A percentile compares a stretch with the other conserved stretches of the same genome.
phyloP scores from a whole-genome alignment of 2,888 invertebrate genomes.

The Griposia aprilina region DNA sequence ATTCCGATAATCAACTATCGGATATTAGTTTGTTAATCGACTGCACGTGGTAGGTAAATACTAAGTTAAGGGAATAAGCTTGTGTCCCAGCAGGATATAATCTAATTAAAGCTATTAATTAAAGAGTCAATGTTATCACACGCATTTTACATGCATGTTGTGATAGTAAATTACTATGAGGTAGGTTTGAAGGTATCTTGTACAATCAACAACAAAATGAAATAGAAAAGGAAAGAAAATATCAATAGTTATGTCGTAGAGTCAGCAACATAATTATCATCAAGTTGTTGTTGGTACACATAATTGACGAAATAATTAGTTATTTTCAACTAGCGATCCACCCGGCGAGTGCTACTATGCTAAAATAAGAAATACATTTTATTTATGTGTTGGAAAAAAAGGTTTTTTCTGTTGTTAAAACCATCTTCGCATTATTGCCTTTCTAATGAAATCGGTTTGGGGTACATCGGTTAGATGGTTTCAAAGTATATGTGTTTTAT shows the following conservation, averaged over 20 bases:
- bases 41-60: not conserved
- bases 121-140: slow-evolving; percentile 28
- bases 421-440: too few relatives aligned
- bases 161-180: not conserved
- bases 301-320: not conserved
- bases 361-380: too few relatives aligned
- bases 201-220: not conserved
- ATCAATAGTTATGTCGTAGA: not conserved
- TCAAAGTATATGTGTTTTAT: too few relatives aligned
- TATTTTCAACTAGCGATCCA: not conserved
- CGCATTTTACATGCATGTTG: slow-evolving; percentile 16
- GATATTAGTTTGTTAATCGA: slow-evolving; percentile 1
- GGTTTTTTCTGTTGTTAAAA: too few relatives aligned
- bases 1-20: not conserved
- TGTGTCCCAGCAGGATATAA: slow-evolving; percentile 36
- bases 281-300: not conserved
- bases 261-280: not conserved
- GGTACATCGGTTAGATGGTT: too few relatives aligned
- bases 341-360: too few relatives aligned
- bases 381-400: too few relatives aligned
- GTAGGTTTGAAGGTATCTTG: not conserved
- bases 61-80: slow-evolving; percentile 26
- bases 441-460: too few relatives aligned
- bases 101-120: slow-evolving; percentile 56
- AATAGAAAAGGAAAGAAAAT: not conserved